These are phyloP conservation scores for Meda fulgida DNA, from an alignment of 2,797 vertebrate species.

Conservation along the genomic window DNA sequence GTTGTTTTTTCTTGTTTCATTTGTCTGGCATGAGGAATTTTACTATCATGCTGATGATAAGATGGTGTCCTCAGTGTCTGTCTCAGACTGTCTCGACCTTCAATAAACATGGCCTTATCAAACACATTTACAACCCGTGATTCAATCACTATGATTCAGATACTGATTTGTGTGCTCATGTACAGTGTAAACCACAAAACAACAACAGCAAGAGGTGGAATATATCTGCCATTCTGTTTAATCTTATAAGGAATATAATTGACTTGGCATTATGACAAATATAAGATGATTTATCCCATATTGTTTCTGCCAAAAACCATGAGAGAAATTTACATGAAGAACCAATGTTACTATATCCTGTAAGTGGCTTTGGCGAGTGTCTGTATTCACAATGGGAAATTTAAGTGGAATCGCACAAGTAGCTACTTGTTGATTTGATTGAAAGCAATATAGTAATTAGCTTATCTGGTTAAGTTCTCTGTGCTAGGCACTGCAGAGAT, in stretches of 20 bases:
- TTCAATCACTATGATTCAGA: conserved; percentile 43
- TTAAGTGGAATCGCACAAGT: neutral
- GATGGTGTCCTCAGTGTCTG: conserved; percentile 76
- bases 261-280: neutral
- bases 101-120: conserved; percentile 79
- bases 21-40: conserved; percentile 50
- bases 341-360: neutral
- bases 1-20: neutral
- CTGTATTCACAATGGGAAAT: neutral
- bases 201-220: neutral
- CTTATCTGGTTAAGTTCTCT: conserved; percentile 72
- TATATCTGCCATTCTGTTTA: neutral
- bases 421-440: conserved; percentile 46
- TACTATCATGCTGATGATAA: conserved; percentile 71
- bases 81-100: conserved; percentile 77
- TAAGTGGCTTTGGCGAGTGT: conserved; percentile 23
- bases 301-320: neutral
- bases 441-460: conserved; percentile 69
- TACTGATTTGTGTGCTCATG: neutral
- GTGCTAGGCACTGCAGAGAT: conserved; percentile 75
- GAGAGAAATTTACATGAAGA: neutral
- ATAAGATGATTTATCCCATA: neutral
- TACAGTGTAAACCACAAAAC: neutral
- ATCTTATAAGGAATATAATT: neutral
- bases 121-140: conserved; percentile 70